A percentile compares a stretch with the other conserved stretches of the same genome.
phyloP scores from a whole-genome alignment of 2,888 invertebrate genomes.

The Acleris laterana region DNA sequence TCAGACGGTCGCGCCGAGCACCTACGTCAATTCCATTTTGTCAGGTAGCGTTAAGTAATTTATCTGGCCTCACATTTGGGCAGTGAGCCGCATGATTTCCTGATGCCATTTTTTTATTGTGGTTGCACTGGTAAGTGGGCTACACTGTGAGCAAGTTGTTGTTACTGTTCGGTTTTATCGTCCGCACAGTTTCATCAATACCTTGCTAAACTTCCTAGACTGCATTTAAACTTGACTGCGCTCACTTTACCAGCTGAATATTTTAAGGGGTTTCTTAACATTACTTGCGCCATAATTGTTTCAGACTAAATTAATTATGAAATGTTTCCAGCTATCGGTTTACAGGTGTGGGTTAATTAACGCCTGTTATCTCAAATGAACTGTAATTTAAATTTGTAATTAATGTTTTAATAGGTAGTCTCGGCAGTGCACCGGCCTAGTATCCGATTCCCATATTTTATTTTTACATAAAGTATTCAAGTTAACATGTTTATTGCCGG shows the following conservation, averaged over 20 bases:
- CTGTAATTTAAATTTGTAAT: background rate
- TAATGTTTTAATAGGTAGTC: no score
- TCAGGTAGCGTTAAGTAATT: no score
- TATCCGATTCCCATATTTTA: no score
- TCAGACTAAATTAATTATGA: slow-evolving; percentile 25
- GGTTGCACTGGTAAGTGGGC: background rate
- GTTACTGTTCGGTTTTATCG: slow-evolving; percentile 34
- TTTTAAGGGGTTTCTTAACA: slow-evolving; percentile 34
- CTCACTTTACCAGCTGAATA: slow-evolving; percentile 31
- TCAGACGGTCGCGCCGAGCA: no score
- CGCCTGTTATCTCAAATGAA: background rate
- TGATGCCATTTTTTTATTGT: no score
- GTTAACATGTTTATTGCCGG: no score
- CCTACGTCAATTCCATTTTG: no score
- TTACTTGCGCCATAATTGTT: slow-evolving; percentile 18
- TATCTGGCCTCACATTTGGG: no score
- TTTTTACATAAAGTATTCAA: no score
- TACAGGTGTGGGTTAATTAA: slow-evolving; percentile 17
- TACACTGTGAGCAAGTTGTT: slow-evolving; percentile 21
- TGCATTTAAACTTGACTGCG: slow-evolving; percentile 29
- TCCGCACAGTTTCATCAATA: slow-evolving; percentile 42
- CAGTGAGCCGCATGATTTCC: no score
- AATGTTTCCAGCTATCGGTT: slow-evolving; percentile 12
- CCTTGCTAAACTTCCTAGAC: slow-evolving; percentile 41
- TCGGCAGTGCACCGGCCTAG: no score